Conservation (phyloP, 2,888 invertebrate genomes). For the Ormyrus pomaceus region DNA sequence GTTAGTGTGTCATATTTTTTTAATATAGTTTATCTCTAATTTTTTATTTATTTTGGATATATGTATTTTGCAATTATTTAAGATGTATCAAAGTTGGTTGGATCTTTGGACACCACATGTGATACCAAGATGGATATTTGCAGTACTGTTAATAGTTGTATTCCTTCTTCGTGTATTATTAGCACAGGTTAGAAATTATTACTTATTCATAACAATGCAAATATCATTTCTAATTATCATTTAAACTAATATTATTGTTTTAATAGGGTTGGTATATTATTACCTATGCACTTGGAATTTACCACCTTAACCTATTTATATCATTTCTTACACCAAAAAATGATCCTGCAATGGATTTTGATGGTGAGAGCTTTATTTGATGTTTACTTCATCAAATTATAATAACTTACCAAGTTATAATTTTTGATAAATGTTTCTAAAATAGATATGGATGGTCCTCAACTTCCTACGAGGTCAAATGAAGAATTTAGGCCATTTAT, state of each 20-base stretch:
- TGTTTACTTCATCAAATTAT: constrained; percentile 40
- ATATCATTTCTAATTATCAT: background rate
- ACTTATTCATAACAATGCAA: constrained; percentile 32
- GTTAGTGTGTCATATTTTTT: constrained; percentile 44
- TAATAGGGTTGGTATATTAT: constrained; percentile 99
- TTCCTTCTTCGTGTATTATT: constrained; percentile 90
- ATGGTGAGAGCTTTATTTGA: constrained; percentile 80
- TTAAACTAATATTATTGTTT: constrained; percentile 50
- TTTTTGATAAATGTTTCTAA: constrained; percentile 1
- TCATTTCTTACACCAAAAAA: constrained; percentile 99
- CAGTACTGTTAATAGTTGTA: constrained; percentile 82
- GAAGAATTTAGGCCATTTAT: constrained; percentile 99
- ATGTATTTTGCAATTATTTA: constrained; percentile 58
- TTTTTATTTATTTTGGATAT: constrained; percentile 25
- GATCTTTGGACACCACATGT: constrained; percentile 92
- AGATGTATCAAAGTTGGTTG: constrained; percentile 90
- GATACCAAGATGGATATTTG: constrained; percentile 87
- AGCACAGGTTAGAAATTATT: constrained; percentile 82
- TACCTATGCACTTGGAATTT: constrained; percentile 99
- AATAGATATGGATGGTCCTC: constrained; percentile 89
- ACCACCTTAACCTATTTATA: constrained; percentile 99
- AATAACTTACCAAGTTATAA: constrained; percentile 6
- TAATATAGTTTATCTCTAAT: background rate
- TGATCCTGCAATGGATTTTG: constrained; percentile 97
- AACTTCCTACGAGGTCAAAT: constrained; percentile 94